Evolutionary conservation across 2,888 invertebrate species (phyloP), one percentile per base, ranked within the genome.

Genomic region (Drosophila hamatofila): DNA sequence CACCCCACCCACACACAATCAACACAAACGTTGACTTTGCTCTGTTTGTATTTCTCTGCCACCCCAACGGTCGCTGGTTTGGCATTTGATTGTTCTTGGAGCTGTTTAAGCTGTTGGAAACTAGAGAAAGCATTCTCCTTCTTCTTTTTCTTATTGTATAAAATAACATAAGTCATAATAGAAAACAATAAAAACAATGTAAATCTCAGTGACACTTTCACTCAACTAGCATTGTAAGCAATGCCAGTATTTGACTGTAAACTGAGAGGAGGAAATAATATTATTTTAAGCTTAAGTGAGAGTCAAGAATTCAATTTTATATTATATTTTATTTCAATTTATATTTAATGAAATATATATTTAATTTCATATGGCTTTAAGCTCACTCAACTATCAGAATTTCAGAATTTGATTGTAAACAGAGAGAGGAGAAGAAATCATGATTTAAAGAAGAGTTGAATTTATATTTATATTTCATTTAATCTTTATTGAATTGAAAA

Each of bases 11-110:
- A 62, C 27, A 48, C 23, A 41, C 41, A 41, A 3, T 5, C 12
- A 18, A 5, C 25, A 59, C 72, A 72, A 39, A 63, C 52, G 23
- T 81, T 81, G 52, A 66, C 63, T 78, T 81, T 61, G 44, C 55
- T 66, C 69, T 81, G 73, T 77, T 81, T 81, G 74, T 59, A 69
- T 66, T 73, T 64, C 48, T 52, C 61, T 64, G 54, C 25, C 46
- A 35, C 27, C 37, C 61, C 44, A 23, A 27, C 30, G 27, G 37
- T 35, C 69, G 39, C 16, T 58, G 62, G 51, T 52, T 33, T 27
- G 56, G 58, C 44, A 60, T 78, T 75, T 70, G 70, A 78, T 78
- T 78, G 66, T 66, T 63, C 63, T 63, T 61, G 21, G 14, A 57
- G 46, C 39, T 41, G 37, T 39, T 46, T 16, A 21, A 51, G 57